A percentile compares a stretch with the other conserved stretches of the same genome.
These are phyloP conservation scores for Pangasius macronema DNA, from an alignment of 2,797 vertebrate genomes.

Conservation along the genomic window DNA sequence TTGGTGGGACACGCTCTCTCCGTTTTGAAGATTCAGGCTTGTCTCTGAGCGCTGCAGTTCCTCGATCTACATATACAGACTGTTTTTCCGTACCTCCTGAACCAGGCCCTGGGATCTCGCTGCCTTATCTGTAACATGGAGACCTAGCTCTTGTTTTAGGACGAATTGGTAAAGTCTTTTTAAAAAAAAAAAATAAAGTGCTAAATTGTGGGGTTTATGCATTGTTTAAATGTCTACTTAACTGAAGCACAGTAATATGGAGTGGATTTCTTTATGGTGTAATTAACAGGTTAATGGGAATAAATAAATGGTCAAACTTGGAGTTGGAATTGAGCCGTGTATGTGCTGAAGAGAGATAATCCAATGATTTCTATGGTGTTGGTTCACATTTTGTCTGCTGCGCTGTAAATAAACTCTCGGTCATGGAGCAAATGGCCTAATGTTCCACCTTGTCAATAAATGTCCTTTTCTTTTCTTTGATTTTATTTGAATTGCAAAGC, in stretches of 20 bases:
- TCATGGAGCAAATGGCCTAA: slow-evolving; percentile 38
- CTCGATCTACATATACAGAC: slow-evolving; percentile 12
- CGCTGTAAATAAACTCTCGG: slow-evolving; percentile 57
- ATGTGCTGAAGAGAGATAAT: slow-evolving; percentile 32
- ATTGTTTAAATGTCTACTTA: slow-evolving; percentile 21
- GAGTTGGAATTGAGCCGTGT: slow-evolving; percentile 34
- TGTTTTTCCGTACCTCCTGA: slow-evolving; percentile 49
- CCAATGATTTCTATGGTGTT: slow-evolving; percentile 47
- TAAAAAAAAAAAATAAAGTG: too few species aligned
- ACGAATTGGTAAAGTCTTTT: slow-evolving; percentile 1
- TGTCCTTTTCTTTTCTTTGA: slow-evolving; percentile 33
- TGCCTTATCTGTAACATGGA: slow-evolving; percentile 53
- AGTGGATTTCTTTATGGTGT: slow-evolving; percentile 30
- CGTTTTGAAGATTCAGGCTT: slow-evolving; percentile 14
- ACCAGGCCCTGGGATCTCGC: slow-evolving; percentile 49
- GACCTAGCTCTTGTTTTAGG: slow-evolving; percentile 30
- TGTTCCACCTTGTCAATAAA: slow-evolving; percentile 45
- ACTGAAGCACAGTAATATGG: slow-evolving; percentile 47
- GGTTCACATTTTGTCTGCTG: slow-evolving; percentile 54
- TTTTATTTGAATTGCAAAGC: slow-evolving; percentile 22
- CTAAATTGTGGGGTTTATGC: slow-evolving; percentile 20
- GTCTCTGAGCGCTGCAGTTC: background rate
- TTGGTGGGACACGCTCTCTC: background rate
- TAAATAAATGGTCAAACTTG: slow-evolving; percentile 6
- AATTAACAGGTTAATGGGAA: background rate